Percentiles rank a stretch among this genome's conserved stretches.
These are phyloP conservation scores for Shinisaurus crocodilurus DNA, from an alignment of 2,113 vertebrate species.

Conservation along the genomic window DNA sequence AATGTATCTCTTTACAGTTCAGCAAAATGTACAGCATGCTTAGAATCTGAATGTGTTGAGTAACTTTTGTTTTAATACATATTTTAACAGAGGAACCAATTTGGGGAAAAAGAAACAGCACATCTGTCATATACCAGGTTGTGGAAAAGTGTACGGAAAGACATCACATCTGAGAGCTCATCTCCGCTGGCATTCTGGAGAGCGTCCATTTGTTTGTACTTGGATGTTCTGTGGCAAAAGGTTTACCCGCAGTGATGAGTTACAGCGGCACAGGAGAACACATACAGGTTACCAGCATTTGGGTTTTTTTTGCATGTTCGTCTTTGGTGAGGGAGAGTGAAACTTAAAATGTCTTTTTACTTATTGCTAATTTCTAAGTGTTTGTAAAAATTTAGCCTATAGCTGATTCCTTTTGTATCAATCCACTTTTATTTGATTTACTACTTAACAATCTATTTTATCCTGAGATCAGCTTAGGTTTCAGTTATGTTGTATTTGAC, in stretches of 20 bases:
- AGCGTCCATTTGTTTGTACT: conserved; percentile 96
- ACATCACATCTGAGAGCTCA: conserved; percentile 98
- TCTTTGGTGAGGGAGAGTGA: neutral
- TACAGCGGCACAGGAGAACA: conserved; percentile 97
- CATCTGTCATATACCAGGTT: conserved; percentile 97
- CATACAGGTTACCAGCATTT: conserved; percentile 90
- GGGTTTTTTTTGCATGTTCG: conserved; percentile 39
- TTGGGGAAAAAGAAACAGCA: conserved; percentile 98
- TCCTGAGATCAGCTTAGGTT: neutral
- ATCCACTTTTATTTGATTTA: neutral
- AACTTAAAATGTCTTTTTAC: neutral
- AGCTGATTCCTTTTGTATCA: neutral
- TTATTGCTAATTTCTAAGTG: neutral
- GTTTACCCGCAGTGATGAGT: conserved; percentile 98
- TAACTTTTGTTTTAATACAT: neutral
- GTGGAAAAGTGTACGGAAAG: conserved; percentile 98
- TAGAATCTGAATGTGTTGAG: neutral
- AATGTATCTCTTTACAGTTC: neutral
- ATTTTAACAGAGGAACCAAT: conserved; percentile 87
- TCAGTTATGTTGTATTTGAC: neutral
- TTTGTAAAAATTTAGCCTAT: neutral
- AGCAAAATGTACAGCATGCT: neutral
- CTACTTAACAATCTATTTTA: neutral
- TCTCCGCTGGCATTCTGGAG: conserved; percentile 98
- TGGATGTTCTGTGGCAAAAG: conserved; percentile 99